A percentile compares a stretch with the other conserved stretches of the same genome.
Evolutionary conservation across 2,113 vertebrate genomes (phyloP).

Genomic region (Chamaetylas fuelleborni): DNA sequence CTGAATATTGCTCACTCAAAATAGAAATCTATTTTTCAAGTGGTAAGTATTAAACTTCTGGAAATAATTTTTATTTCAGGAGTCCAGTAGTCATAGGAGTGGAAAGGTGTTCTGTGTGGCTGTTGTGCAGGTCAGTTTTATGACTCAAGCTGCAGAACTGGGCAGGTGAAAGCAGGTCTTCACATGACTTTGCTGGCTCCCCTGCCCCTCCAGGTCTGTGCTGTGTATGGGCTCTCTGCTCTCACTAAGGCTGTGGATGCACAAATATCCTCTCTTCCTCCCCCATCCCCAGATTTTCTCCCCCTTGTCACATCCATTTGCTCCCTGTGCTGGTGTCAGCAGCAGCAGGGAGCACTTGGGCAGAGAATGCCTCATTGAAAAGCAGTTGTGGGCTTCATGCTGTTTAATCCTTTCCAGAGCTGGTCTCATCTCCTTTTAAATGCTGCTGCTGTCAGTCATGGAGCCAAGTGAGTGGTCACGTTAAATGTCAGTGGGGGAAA

Average conservation of each 20-base stretch:
- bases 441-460: background rate
- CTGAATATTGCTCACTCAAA: background rate
- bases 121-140: accelerated
- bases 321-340: background rate
- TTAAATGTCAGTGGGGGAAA: background rate
- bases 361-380: background rate
- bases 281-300: background rate
- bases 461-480: background rate
- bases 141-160: background rate
- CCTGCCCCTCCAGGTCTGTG: background rate
- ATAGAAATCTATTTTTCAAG: background rate
- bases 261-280: background rate
- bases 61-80: background rate
- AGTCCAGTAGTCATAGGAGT: background rate
- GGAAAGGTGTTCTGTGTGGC: background rate
- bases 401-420: constrained; percentile 40
- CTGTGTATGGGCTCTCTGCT: background rate
- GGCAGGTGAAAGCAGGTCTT: background rate
- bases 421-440: background rate
- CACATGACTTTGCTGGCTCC: background rate
- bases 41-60: background rate
- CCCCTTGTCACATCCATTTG: background rate
- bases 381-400: background rate
- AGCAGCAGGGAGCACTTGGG: background rate
- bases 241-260: background rate